Base-by-base conservation (phyloP, 2,888 invertebrate species). In the Chalcosyrphus nemorum region DNA sequence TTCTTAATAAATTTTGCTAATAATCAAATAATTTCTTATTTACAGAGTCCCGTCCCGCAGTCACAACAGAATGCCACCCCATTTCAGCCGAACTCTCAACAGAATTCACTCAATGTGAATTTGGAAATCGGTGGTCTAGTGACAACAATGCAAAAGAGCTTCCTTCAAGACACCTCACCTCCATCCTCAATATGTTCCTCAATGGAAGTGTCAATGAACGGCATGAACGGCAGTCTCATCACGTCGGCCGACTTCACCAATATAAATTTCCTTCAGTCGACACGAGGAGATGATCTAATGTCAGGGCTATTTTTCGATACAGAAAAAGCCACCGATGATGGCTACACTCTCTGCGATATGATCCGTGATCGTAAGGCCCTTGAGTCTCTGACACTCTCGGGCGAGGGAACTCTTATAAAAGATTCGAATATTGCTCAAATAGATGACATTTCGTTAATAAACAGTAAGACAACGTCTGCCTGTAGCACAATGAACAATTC, bases 401-500 rank as follows among this genome's bases (percentile, higher is more conserved):
- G 89, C 13, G 91, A 91, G 84, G 90, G 90, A 0, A 89, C 91
- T 1, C 82, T 91, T 6, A 90, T 89, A 13, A 91, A 91, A 81
- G 91, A 91, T 81, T 89, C 89, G 4, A 90, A 91, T 66, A 91
- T 91, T 84, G 90, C 89, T 4, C 91, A 91, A 86, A 91, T 89
- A 35, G 91, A 91, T 86, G 90, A 90, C 66, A 91, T 91, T 72
- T 90, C 90, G 4, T 74, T 90, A 75, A 88, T 89, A 15, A 76
- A 90, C 4, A 90, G 90, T 72, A 91, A 90, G 87, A 90, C 91
- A 0, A 89, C 90, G 11, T 91, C 91, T 1, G 89, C 89, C 5
- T 90, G 89, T 76, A 91, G 90, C 86, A 91, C 91, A 57, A 91
- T 91, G 91, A 89, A 90, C 50, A 91, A 91, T 86, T 91, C 91